Base-by-base conservation (phyloP, 2,888 invertebrate species). In the Drosophila neutralis region DNA sequence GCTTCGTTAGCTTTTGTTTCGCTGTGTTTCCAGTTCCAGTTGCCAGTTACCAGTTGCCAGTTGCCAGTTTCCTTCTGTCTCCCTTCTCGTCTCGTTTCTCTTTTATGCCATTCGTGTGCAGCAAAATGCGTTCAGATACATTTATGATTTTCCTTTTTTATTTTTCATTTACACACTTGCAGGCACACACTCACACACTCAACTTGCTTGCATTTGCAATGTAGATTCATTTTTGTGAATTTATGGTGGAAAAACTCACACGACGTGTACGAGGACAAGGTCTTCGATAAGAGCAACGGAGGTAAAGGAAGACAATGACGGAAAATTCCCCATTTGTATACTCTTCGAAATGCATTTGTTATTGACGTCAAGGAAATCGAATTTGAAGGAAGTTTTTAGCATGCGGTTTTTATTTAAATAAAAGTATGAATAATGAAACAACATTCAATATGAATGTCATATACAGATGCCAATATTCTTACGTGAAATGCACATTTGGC, bases 1-100 rank as follows among this genome's bases (percentile, higher is more conserved):
- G 87, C 87, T 87, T 87, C 87, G 89, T 87, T 87, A 87, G 89
- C 84, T 82, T 76, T 87, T 80, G 87, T 87, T 45, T 76, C 78
- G 79, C 76, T 73, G 76, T 69, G 67, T 65, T 73, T 65, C 77
- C 61, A 61, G 60, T 52, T 64, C 38, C 54, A 56, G 27, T 56
- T 56, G 29, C 56, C 56, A 56, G 60, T 51, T 63, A 4, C 40
- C 58, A 45, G 42, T 36, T 18, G 3, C 36, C 52, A 52, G 21
- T 52, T 52, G 11, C 54, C 54, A 40, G 38, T 51, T 63, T 40
- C 42, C 58, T 49, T 36, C 42, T 8, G 21, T 15, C 18, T 24
- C 45, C 56, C 21, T 31, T 21, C 40, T 7, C 13, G 7, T n/a
- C 15, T 15, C 15, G 31, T 31, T 15, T 40, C 42, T 29, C 52